Evolutionary conservation across 2,113 vertebrate genomes (phyloP).

Genomic region (Cavia aperea): DNA sequence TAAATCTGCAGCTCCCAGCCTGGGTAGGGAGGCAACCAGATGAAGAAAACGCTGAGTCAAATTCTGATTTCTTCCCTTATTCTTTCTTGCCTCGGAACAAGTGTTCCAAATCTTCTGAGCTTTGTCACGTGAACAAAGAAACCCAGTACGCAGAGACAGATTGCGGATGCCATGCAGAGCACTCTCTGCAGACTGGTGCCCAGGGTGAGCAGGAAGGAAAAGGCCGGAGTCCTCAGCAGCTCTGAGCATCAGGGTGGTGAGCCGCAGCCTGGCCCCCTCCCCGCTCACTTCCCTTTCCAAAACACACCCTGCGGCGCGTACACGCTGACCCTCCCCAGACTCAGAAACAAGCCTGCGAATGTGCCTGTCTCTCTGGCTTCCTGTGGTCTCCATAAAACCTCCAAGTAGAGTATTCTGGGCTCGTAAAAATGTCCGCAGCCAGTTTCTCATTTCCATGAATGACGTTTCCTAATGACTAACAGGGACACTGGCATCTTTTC

Average conservation of each 20-base stretch:
- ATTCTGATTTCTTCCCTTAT: neutral
- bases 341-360: conserved; percentile 47
- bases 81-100: neutral
- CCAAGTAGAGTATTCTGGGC: conserved; percentile 54
- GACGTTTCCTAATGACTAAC: conserved; percentile 41
- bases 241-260: neutral
- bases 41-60: neutral
- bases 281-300: neutral
- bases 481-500: conserved; percentile 42
- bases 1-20: neutral
- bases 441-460: conserved; percentile 64
- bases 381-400: conserved; percentile 68
- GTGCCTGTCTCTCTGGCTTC: conserved; percentile 67
- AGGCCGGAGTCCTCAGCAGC: neutral
- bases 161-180: neutral
- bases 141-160: neutral
- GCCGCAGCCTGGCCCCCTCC: neutral
- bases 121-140: neutral
- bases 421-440: conserved; percentile 68
- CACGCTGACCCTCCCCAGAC: neutral
- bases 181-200: neutral
- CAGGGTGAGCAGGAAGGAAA: neutral
- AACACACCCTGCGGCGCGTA: neutral
- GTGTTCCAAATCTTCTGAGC: neutral
- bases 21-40: neutral